Base-by-base conservation (phyloP, 2,888 invertebrate species). In the Spisula solida region DNA sequence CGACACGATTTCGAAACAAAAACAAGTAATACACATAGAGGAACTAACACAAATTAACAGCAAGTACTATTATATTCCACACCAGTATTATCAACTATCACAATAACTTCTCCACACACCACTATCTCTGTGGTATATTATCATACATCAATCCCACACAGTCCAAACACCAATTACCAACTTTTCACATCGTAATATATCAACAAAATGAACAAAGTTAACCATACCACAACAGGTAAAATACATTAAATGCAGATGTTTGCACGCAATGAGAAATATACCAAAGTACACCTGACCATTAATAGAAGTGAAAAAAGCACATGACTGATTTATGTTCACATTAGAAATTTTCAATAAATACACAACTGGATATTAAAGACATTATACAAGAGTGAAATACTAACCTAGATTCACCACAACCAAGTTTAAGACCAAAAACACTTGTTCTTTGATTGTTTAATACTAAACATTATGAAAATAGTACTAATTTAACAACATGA, bases 391-490 rank as follows among this genome's bases (percentile, higher is more conserved):
- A 75, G 34, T 75, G 18, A 83, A 70, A 83, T 48, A 51, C 83
- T 75, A 83, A n/a, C 41, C 83, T 83, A 83, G 70, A 75, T 20
- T 51, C 25, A 83, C 83, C 83, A 82, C 82, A 82, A 82, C 82
- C 82, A 20, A 41, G 60, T 34, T 82, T 60, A 60, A 82, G 82
- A 82, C 60, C 56, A 60, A 29, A 82, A 56, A 56, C 20, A 34
- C 29, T 31, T 60, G 60, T 34, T 82, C 82, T 82, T 82, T 60
- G 82, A 83, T 83, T 75, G 75, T 47, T 75, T 75, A 75, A 31
- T 83, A 83, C 75, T 75, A 83, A 83, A 83, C 47, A 51, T 83
- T 83, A 83, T 83, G 83, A 83, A 83, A 83, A 83, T 83, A 83
- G 70, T 83, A 75, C 83, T 83, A 83, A 75, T 83, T 75, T 83